Base-by-base conservation (phyloP, 2,113 vertebrate species). In the Cynoglossus semilaevis region DNA sequence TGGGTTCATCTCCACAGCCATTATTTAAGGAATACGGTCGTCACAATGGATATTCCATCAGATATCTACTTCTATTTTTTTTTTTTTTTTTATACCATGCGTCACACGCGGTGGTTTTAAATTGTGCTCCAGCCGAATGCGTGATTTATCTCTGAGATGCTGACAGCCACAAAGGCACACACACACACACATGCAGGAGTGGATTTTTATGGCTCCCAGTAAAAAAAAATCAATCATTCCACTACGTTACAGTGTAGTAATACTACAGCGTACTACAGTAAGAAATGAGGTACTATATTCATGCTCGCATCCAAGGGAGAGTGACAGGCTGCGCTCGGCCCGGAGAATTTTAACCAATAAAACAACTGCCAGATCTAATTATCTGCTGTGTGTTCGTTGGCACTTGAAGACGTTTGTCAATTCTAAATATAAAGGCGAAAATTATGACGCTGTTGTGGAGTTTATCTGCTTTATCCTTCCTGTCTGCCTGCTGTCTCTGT, bases 301-400 rank as follows among this genome's bases (percentile, higher is more conserved):
- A 8, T 15, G 29, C 51, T 70, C 66, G 37, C 13, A 4, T 17
- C 52, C 37, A 36, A 37, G 42, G 18, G 34, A 43, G 17, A 17
- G 66, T 29, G 29, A 44, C 10, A 2, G 37, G 43, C 58, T 73
- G 60, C 67, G 12, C 46, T 15, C 51, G 54, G 51, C 49, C 61
- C 57, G 16, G 8, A 36, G 46, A 18, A n/a, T 17, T 77, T 70
- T 13, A 37, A 35, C 45, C 41, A 22, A 76, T 56, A 57, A 82
- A 71, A 11, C 1, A 44, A 75, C 60, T 70, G 38, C 17, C 50
- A 0, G 8, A 74, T 71, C 47, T 8, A 47, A 73, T 76, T 61
- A 77, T 74, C 51, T 7, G 8, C 29, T 61, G 60, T 44, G 29
- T 58, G 38, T 67, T 54, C 4, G 17, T 17, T 59, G 51, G 29